Conservation (phyloP, 2,797 vertebrate species). For the Enteromius viviparus region DNA sequence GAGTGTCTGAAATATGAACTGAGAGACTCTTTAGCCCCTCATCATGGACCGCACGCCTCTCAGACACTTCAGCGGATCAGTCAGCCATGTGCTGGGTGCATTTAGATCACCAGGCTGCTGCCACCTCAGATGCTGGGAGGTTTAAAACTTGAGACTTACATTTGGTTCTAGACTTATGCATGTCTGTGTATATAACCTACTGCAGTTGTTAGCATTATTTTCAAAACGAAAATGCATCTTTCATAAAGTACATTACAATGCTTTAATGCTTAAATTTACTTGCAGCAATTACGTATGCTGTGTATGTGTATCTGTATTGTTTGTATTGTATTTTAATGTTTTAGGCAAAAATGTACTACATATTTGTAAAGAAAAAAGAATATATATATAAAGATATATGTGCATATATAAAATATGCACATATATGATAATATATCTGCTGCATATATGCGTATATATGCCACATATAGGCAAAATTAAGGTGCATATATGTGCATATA, state of each 20-base stretch:
- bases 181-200: too few species aligned
- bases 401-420: too few species aligned
- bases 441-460: too few species aligned
- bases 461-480: too few species aligned
- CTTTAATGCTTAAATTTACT: neutral
- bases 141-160: neutral
- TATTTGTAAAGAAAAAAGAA: too few species aligned
- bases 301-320: neutral
- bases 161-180: neutral
- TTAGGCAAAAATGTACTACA: neutral
- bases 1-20: constrained; percentile 68
- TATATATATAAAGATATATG: too few species aligned
- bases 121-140: neutral
- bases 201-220: neutral
- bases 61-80: neutral
- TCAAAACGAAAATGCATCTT: neutral
- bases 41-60: neutral
- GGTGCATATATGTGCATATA: too few species aligned
- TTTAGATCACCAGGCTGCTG: neutral
- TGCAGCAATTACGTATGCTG: neutral
- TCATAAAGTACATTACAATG: neutral
- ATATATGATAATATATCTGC: too few species aligned
- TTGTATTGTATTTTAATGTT: neutral
- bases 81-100: neutral
- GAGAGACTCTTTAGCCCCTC: constrained; percentile 56